Evolutionary conservation across 2,113 vertebrate species (phyloP).

Genomic region (Physeter macrocephalus): DNA sequence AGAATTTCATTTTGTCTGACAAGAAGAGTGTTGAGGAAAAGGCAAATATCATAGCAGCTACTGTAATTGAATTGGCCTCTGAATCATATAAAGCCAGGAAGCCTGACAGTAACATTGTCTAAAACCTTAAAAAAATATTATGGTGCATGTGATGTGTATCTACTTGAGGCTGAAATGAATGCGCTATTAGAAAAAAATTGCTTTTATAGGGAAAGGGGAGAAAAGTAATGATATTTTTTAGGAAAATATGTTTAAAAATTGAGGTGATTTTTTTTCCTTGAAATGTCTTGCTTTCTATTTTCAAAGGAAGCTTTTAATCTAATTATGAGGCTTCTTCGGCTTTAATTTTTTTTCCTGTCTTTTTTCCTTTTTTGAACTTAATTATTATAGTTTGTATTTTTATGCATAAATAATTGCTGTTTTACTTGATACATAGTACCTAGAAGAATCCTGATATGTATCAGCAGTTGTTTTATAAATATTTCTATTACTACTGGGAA

Average conservation of each 20-base stretch:
- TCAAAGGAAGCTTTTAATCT: constrained; percentile 38
- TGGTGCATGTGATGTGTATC: not conserved
- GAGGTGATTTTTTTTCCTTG: not conserved
- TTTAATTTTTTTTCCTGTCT: not conserved
- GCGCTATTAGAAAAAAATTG: constrained; percentile 46
- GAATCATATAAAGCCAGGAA: constrained; percentile 52
- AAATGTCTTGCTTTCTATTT: constrained; percentile 15
- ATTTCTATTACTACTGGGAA: not conserved
- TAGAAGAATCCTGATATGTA: not conserved
- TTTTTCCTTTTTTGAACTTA: not conserved
- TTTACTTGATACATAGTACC: not conserved
- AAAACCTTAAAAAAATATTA: constrained; percentile 43
- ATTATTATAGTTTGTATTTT: not conserved
- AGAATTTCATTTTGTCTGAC: constrained; percentile 65
- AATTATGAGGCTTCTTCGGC: not conserved
- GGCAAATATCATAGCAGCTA: constrained; percentile 55
- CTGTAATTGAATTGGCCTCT: constrained; percentile 67
- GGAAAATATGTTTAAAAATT: constrained; percentile 18
- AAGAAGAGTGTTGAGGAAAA: constrained; percentile 43
- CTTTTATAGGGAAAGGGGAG: not conserved
- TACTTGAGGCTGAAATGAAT: constrained; percentile 50
- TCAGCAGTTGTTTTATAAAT: not conserved
- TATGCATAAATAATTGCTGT: not conserved
- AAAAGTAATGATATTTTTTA: constrained; percentile 45
- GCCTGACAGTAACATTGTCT: constrained; percentile 54